Conservation (phyloP, 2,797 vertebrate species). For the Buphagus erythrorhynchus region DNA sequence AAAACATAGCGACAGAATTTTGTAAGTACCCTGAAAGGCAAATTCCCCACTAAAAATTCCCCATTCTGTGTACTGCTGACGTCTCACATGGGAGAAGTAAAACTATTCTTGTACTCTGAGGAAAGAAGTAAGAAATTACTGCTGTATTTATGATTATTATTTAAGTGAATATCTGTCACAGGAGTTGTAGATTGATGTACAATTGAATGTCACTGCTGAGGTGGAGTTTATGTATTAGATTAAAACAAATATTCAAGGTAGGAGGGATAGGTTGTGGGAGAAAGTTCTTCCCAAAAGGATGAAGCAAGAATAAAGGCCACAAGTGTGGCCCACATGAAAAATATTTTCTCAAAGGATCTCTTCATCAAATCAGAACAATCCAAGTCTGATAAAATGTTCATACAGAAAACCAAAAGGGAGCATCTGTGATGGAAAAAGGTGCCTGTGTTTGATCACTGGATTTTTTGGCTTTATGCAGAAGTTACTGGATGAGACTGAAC, state of each 20-base stretch:
- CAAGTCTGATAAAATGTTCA: neutral
- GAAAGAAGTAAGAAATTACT: neutral
- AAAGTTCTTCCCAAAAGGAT: neutral
- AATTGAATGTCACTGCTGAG: neutral
- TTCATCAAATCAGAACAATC: neutral
- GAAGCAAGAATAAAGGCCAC: neutral
- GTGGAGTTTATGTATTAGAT: neutral
- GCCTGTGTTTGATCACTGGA: neutral
- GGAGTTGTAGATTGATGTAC: neutral
- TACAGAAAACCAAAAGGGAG: neutral
- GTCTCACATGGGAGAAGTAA: neutral
- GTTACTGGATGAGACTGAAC: neutral
- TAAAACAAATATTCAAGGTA: neutral
- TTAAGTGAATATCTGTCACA: neutral
- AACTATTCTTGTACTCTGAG: neutral
- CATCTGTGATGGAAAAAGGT: neutral
- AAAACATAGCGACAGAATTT: neutral
- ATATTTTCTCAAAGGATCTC: neutral
- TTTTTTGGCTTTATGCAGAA: neutral
- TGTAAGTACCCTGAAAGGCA: neutral
- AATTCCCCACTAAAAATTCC: neutral
- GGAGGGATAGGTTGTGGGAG: neutral
- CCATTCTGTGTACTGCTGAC: neutral
- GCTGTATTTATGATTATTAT: neutral
- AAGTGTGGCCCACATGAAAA: neutral